phyloP scores from a whole-genome alignment of 2,888 invertebrate genomes.

The Mongoloraphidia duomilia region DNA sequence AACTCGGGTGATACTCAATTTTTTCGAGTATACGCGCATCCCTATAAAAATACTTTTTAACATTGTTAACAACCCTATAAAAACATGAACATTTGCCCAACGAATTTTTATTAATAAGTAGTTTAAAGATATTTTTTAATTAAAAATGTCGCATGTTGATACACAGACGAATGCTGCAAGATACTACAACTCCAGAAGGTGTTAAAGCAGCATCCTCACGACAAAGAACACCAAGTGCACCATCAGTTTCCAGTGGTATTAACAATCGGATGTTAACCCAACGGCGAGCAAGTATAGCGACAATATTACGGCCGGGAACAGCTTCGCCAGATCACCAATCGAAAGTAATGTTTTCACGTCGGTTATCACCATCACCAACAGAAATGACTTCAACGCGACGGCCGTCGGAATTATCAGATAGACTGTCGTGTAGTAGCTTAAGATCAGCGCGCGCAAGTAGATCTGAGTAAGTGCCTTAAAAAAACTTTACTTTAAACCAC shows the following conservation, averaged over 20 bases:
- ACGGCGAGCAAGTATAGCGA: constrained; percentile 39
- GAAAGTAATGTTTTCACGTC: constrained; percentile 3
- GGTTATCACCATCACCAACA: neutral
- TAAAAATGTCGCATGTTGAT: neutral
- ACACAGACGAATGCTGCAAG: constrained; percentile 25
- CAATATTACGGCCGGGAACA: constrained; percentile 31
- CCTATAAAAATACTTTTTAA: too few species aligned
- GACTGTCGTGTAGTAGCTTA: neutral
- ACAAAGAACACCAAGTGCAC: constrained; percentile 2
- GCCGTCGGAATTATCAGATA: neutral
- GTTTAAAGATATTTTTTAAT: too few species aligned
- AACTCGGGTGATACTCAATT: too few species aligned
- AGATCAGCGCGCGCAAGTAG: constrained; percentile 9
- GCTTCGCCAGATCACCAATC: constrained; percentile 18
- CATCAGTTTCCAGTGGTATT: constrained; percentile 11
- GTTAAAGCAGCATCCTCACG: constrained; percentile 3
- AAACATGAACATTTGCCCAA: too few species aligned
- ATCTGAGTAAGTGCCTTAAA: constrained; percentile 24
- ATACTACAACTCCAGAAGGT: constrained; percentile 18
- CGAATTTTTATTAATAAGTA: too few species aligned
- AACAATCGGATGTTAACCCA: constrained; percentile 23
- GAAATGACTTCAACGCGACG: neutral
- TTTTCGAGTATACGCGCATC: too few species aligned
- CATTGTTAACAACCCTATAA: too few species aligned
- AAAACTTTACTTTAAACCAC: neutral